These are phyloP conservation scores for Chunga burmeisteri DNA, from an alignment of 2,113 vertebrate species.

Conservation along the genomic window DNA sequence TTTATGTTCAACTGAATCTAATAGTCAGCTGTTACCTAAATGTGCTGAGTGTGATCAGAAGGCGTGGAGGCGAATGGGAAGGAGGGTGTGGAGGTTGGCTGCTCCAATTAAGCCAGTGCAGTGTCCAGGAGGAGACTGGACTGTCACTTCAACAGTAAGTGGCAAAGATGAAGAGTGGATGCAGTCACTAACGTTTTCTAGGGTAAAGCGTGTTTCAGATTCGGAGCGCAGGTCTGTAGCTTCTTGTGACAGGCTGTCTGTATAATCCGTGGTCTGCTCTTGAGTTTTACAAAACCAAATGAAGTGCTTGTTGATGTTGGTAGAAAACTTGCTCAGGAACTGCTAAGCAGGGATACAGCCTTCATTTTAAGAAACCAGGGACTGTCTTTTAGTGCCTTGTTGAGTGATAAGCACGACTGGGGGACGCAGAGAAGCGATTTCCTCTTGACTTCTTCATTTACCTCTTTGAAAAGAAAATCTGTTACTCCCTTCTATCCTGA, in stretches of 20 bases:
- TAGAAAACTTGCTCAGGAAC: background rate
- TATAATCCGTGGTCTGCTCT: accelerated
- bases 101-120: accelerated
- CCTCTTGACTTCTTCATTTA: background rate
- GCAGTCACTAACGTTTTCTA: accelerated
- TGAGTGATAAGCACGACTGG: background rate
- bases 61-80: accelerated
- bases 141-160: background rate
- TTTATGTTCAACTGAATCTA: background rate
- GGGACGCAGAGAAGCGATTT: background rate
- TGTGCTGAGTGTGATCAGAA: accelerated
- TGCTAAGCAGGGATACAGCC: background rate
- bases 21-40: background rate
- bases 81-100: accelerated
- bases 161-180: background rate
- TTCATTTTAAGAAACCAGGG: background rate
- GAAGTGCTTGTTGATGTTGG: background rate
- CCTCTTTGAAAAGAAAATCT: background rate
- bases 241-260: background rate
- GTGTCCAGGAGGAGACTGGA: background rate
- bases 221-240: background rate
- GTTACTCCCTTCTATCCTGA: background rate
- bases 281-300: background rate
- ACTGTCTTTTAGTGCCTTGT: background rate
- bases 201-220: no score